Conservation (phyloP, 1,140 invertebrate species). For the Drosophila parabipectinata region DNA sequence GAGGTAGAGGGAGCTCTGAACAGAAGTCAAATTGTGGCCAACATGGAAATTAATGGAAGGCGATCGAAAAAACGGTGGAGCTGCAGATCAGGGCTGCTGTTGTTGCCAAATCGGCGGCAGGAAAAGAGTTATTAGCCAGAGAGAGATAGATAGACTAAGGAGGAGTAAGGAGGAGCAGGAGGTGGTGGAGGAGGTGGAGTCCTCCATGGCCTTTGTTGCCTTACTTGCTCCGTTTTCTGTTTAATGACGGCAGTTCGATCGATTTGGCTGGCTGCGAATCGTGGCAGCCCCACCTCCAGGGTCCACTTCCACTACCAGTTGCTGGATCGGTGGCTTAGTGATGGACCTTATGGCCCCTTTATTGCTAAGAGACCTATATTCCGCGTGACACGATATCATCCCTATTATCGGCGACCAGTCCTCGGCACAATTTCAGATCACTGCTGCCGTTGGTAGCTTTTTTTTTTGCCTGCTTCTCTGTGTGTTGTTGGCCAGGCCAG, state of each 20-base stretch:
- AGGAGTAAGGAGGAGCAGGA: too few relatives aligned
- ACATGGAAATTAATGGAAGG: constrained; percentile 76
- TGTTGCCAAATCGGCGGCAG: constrained; percentile 66
- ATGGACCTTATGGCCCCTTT: too few relatives aligned
- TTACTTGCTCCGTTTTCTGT: constrained; percentile 31
- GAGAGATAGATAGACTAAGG: constrained; percentile 20
- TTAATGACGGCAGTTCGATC: constrained; percentile 82
- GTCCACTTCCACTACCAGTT: constrained; percentile 34
- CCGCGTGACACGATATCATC: constrained; percentile 45
- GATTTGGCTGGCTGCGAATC: constrained; percentile 73
- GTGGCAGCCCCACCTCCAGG: constrained; percentile 39
- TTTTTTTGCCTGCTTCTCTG: background rate
- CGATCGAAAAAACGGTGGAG: constrained; percentile 52
- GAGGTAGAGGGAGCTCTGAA: constrained; percentile 41
- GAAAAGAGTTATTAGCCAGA: constrained; percentile 75
- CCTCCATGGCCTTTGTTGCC: constrained; percentile 15
- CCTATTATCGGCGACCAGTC: constrained; percentile 44
- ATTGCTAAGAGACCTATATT: too few relatives aligned
- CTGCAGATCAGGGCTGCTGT: constrained; percentile 60
- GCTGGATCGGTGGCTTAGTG: constrained; percentile 5
- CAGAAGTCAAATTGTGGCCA: constrained; percentile 81
- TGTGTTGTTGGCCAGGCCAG: constrained; percentile 8
- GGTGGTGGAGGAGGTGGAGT: background rate
- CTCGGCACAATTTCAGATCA: constrained; percentile 64
- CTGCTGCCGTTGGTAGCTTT: constrained; percentile 45